Conservation (phyloP, 2,113 vertebrate species). For the Tetrax tetrax region DNA sequence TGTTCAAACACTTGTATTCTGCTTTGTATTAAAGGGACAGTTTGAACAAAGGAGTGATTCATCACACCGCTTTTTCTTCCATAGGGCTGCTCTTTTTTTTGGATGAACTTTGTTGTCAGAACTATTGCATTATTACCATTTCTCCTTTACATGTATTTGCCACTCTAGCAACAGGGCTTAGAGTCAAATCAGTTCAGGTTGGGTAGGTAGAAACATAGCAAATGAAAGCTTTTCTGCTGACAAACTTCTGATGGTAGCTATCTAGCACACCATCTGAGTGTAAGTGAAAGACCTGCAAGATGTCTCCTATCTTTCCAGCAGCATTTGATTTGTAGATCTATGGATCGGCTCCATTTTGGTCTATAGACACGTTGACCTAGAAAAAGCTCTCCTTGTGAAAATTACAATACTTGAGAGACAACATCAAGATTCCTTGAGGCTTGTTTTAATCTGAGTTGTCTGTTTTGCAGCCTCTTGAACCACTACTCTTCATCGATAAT, state of each 20-base stretch:
- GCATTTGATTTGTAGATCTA: background rate
- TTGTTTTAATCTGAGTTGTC: background rate
- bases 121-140: background rate
- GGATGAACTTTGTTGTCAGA: background rate
- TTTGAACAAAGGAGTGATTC: slow-evolving; percentile 41
- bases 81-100: background rate
- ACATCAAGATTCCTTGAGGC: slow-evolving; percentile 16
- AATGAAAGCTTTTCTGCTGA: background rate
- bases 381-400: background rate
- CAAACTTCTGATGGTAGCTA: background rate
- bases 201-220: background rate
- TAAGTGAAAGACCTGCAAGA: background rate
- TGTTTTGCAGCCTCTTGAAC: background rate
- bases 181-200: background rate
- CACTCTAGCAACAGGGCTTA: background rate
- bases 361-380: background rate
- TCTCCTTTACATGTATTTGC: background rate
- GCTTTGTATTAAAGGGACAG: background rate
- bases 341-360: background rate
- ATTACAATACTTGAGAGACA: background rate
- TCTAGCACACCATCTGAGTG: background rate
- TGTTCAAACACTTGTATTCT: background rate
- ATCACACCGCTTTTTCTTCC: background rate
- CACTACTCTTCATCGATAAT: background rate
- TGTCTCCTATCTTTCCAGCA: background rate